Evolutionary conservation across 2,888 invertebrate species (phyloP), one percentile per base, ranked within the genome.

Genomic region (Drosophila helvetica): DNA sequence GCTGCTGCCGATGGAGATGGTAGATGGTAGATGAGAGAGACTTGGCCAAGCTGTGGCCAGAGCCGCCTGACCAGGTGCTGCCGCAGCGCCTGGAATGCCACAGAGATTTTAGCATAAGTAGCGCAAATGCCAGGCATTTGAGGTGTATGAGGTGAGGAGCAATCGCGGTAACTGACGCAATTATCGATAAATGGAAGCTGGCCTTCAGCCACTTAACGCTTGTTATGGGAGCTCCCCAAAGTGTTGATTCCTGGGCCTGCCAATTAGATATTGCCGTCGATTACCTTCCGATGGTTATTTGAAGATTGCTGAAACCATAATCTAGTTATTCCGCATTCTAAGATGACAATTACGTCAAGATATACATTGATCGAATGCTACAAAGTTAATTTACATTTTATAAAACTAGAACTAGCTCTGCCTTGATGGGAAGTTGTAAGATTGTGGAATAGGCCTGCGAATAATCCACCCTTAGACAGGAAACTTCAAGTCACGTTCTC

Each of bases 51-150:
- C 10, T 10, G 12, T 10, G 30, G 10, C 12, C 30, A 33, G 33
- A 12, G 12, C 4, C 33, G 33, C 1, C 27, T 8, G 52, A 48
- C 17, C 48, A 46, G 48, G 19, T 19, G 55, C 45, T 22, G 22
- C 18, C 15, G 4, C 46, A 47, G 17, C 17, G 2, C 33, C 3
- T 1, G 27, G 17, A 42, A 22, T 8, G 18, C 33, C 33, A 5
- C 38, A 15, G 38, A 15, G 56, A 57, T 46, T 68, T 74, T 71
- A 73, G 82, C 82, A 84, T 86, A 86, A 86, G 79, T 82, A 77
- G 75, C 71, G 80, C 73, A 73, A 85, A 86, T 83, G 71, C 69
- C 77, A 83, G 82, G 86, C 83, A 81, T 86, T 83, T 80, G 67
- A 67, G 67, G 67, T 74, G 70, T 86, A 80, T 80, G 67, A 67